These are phyloP conservation scores for Nothura maculosa DNA, from an alignment of 2,797 vertebrate species.

Conservation along the genomic window DNA sequence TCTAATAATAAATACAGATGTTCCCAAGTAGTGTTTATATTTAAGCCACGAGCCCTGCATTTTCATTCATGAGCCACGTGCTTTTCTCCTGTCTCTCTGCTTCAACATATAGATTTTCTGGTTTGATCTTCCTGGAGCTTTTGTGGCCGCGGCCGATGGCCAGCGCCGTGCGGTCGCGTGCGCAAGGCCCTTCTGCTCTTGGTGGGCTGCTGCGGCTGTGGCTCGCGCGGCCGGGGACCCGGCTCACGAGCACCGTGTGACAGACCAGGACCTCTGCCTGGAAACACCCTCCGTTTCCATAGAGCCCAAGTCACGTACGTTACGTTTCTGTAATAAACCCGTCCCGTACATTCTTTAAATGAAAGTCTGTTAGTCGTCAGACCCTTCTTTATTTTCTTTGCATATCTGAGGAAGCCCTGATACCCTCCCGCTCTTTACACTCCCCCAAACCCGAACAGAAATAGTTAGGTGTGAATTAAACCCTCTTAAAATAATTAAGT, in stretches of 20 bases:
- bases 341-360: background rate
- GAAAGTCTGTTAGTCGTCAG: background rate
- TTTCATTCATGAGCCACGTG: background rate
- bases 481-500: background rate
- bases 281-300: background rate
- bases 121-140: background rate
- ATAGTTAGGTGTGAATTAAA: background rate
- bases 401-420: background rate
- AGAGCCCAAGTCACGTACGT: background rate
- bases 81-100: background rate
- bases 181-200: background rate
- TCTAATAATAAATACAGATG: slow-evolving; percentile 45
- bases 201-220: background rate
- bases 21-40: slow-evolving; percentile 17
- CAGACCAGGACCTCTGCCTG: background rate
- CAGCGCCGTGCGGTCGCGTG: background rate
- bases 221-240: background rate
- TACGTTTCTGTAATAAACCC: background rate
- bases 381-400: background rate
- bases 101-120: background rate
- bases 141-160: background rate
- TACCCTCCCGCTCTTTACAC: background rate
- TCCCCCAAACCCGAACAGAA: background rate
- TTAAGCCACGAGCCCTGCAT: background rate
- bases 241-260: background rate